Conservation (phyloP, 2,888 invertebrate genomes). For the Candidula unifasciata region DNA sequence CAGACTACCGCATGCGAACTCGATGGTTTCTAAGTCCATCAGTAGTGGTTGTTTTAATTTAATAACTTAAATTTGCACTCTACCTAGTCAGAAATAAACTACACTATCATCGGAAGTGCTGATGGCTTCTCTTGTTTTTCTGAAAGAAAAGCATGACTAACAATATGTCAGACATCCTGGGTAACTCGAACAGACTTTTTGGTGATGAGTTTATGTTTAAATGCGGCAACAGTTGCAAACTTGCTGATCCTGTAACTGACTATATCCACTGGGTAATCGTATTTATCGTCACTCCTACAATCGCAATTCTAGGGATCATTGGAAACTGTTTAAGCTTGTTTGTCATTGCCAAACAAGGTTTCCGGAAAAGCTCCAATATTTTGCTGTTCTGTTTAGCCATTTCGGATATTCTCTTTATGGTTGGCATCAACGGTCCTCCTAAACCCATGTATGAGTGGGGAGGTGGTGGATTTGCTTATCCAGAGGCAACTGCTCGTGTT, state of each 20-base stretch:
- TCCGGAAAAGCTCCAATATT: slow-evolving; percentile 39
- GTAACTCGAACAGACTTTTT: no score
- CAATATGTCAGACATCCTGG: no score
- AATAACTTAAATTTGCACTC: no score
- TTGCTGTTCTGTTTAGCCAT: slow-evolving; percentile 34
- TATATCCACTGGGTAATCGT: slow-evolving; percentile 24
- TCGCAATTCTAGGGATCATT: slow-evolving; percentile 26
- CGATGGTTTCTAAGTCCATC: no score
- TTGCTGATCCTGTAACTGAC: background rate
- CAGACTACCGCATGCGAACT: no score
- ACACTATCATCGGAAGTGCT: no score
- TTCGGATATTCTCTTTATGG: slow-evolving; percentile 37
- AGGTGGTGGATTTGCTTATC: background rate
- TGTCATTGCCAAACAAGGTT: slow-evolving; percentile 19
- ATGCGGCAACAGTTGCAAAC: background rate
- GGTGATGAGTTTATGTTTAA: background rate
- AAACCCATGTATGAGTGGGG: slow-evolving; percentile 39
- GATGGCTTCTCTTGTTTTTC: no score
- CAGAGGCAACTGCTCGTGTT: slow-evolving; percentile 5
- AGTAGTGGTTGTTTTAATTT: no score
- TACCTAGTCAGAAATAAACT: no score
- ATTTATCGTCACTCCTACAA: slow-evolving; percentile 11
- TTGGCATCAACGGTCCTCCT: slow-evolving; percentile 26
- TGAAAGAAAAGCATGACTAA: no score
- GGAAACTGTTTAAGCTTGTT: slow-evolving; percentile 28